Evolutionary conservation across 2,113 vertebrate genomes (phyloP), one percentile per base, ranked within the genome.

Genomic region (Osmerus eperlanus): DNA sequence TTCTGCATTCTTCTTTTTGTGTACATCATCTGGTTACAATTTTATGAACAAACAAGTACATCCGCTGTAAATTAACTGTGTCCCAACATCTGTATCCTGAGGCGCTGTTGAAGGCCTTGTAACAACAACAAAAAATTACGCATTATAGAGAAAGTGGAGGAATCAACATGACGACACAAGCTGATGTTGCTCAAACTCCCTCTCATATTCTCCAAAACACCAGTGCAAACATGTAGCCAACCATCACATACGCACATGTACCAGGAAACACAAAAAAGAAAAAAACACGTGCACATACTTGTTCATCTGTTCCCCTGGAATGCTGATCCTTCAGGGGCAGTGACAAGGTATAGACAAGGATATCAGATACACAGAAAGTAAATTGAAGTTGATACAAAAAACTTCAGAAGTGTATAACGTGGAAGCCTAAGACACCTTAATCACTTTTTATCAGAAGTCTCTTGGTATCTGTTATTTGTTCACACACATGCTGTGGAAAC

Each of bases 151-250:
- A 0, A n/a, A 66, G 56, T 78, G 75, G 18, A 32, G 81, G 75
- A 80, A 70, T 83, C 19, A 71, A 52, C 41, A 47, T 47, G 7
- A 9, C 9, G 41, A 63, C 5, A 16, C 3, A 13, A 9, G 54
- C 15, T 16, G 14, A 15, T 56, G 28, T 83, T 85, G 73, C 75
- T 58, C 74, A 67, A 75, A 54, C 23, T 19, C 1, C 32, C 18
- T 32, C 25, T 32, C 21, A 2, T 18, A 32, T 51, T 28, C 51
- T 19, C 23, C 55, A 18, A 36, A 16, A 69, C 66, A 67, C 82
- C 78, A 18, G 69, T 2, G 1, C 32, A 74, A 79, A 80, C 85
- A 81, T 0, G 69, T 67, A 73, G 4, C 18, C 13, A 51, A 0
- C n/a, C 14, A 25, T 7, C 18, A 19, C 53, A 64, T 55, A 52